These are phyloP conservation scores for Bombyx mori DNA, from an alignment of 1,140 invertebrate species.

Conservation along the genomic window DNA sequence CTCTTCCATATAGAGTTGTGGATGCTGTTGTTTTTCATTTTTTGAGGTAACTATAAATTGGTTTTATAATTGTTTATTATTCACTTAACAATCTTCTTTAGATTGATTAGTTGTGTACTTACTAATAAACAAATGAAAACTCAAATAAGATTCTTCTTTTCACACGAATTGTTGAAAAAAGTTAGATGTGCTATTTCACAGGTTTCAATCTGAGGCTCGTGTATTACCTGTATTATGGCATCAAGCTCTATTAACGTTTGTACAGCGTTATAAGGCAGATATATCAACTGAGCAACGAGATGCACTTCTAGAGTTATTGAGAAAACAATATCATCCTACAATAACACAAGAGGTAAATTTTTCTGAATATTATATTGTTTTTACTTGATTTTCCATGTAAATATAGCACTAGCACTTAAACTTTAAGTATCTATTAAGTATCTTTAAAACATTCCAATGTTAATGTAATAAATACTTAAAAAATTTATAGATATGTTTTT, in stretches of 20 bases:
- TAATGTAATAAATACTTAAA: too few relatives aligned
- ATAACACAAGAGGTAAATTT: constrained; percentile 82
- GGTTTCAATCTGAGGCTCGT: constrained; percentile 87
- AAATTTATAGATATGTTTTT: constrained; percentile 8
- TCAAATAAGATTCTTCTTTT: not conserved
- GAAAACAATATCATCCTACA: constrained; percentile 83
- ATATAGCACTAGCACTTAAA: too few relatives aligned
- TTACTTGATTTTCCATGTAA: constrained; percentile 1
- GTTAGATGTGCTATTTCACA: constrained; percentile 49
- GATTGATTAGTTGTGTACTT: not conserved
- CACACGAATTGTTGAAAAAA: not conserved
- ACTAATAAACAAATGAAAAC: not conserved
- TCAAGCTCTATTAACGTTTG: constrained; percentile 94
- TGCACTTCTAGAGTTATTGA: constrained; percentile 83
- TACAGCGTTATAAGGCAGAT: constrained; percentile 95
- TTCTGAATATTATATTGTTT: not conserved
- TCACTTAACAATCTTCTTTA: not conserved
- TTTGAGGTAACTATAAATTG: constrained; percentile 73
- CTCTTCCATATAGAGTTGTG: constrained; percentile 94
- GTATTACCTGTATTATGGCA: constrained; percentile 97
- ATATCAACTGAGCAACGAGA: constrained; percentile 94
- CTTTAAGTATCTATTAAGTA: not conserved
- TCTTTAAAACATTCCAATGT: not conserved
- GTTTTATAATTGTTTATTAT: not conserved
- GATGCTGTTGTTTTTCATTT: constrained; percentile 98